Evolutionary conservation across 1,140 invertebrate species (phyloP).

Genomic region (Popillia japonica): DNA sequence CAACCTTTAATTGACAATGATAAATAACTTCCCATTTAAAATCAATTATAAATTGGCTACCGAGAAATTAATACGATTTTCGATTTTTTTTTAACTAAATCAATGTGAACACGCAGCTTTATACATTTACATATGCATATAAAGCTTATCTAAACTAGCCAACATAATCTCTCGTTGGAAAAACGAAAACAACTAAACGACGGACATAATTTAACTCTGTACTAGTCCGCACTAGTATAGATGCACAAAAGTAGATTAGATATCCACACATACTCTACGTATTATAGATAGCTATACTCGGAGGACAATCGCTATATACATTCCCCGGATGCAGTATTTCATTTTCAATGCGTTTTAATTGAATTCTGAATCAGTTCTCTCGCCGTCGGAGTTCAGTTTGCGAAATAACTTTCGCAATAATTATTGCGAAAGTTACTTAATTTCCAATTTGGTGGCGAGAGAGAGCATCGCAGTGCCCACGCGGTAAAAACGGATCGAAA

Average conservation of each 20-base stretch:
- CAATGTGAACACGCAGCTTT: too few species aligned
- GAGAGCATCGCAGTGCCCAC: background rate
- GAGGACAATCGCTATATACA: background rate
- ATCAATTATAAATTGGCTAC: too few species aligned
- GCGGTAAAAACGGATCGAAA: background rate
- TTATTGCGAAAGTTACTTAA: constrained; percentile 1
- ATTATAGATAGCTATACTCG: background rate
- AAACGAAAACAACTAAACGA: background rate
- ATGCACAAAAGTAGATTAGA: background rate
- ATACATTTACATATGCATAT: background rate
- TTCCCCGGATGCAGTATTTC: constrained; percentile 13
- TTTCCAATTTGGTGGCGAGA: background rate
- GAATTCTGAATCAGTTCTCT: background rate
- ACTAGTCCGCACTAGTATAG: background rate
- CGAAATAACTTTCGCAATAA: constrained; percentile 14
- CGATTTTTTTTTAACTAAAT: too few species aligned
- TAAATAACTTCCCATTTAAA: too few species aligned
- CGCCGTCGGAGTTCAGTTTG: background rate
- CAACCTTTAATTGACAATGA: too few species aligned
- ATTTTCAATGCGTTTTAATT: constrained; percentile 4
- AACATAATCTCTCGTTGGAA: background rate
- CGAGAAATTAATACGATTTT: too few species aligned
- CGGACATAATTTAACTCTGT: background rate
- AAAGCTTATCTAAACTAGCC: background rate
- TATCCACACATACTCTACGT: background rate